phyloP scores from a whole-genome alignment of 2,797 vertebrate genomes.

The Parotocinclus haroldoi region DNA sequence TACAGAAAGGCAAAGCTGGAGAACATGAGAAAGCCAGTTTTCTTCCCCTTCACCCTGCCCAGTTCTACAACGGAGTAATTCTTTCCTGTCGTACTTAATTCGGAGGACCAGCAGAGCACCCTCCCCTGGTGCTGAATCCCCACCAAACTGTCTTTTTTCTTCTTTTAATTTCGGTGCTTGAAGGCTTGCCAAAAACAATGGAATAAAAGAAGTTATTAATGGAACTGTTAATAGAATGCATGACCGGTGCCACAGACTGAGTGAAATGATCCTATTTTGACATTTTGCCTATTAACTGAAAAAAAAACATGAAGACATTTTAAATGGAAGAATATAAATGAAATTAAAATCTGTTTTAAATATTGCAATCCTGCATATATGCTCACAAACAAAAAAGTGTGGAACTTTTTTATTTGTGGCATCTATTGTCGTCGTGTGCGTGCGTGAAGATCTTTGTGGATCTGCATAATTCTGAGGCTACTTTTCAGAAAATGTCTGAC shows the following conservation, averaged over 20 bases:
- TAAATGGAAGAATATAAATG: slow-evolving; percentile 45
- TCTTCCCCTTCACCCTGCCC: slow-evolving; percentile 53
- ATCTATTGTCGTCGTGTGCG: slow-evolving; percentile 60
- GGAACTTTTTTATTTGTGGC: slow-evolving; percentile 66
- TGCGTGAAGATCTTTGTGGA: slow-evolving; percentile 58
- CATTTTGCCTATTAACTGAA: slow-evolving; percentile 54
- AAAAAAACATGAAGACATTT: slow-evolving; percentile 34
- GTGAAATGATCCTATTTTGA: slow-evolving; percentile 62
- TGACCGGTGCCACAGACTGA: slow-evolving; percentile 75
- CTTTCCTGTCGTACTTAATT: slow-evolving; percentile 47
- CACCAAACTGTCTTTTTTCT: slow-evolving; percentile 44
- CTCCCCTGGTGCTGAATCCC: slow-evolving; percentile 54
- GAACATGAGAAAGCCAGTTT: slow-evolving; percentile 44
- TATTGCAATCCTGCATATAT: slow-evolving; percentile 62
- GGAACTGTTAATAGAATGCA: slow-evolving; percentile 80
- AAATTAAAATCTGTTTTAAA: slow-evolving; percentile 55
- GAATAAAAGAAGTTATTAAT: slow-evolving; percentile 59
- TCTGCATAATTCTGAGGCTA: slow-evolving; percentile 55
- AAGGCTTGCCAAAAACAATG: slow-evolving; percentile 80
- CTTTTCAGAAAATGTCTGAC: slow-evolving; percentile 33
- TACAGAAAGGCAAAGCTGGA: slow-evolving; percentile 78
- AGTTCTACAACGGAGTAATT: slow-evolving; percentile 78
- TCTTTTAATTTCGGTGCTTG: slow-evolving; percentile 70
- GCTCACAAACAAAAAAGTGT: slow-evolving; percentile 67
- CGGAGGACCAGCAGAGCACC: slow-evolving; percentile 26